Base-by-base conservation (phyloP, 2,888 invertebrate species). In the Lepidochrysops patricia region DNA sequence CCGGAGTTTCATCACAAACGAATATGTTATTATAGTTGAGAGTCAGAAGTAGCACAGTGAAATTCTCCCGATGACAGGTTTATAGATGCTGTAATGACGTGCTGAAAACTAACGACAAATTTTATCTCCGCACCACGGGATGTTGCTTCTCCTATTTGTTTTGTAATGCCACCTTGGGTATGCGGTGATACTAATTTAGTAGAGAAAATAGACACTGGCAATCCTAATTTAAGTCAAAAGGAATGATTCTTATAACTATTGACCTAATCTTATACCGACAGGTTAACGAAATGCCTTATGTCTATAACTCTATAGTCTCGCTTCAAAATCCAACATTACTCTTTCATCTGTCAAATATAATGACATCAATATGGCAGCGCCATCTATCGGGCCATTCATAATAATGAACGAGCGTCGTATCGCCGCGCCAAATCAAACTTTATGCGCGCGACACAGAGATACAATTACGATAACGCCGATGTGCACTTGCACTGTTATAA, bases 401-500 rank as follows among this genome's bases (percentile, higher is more conserved):
- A 70, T 65, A 73, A 71, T 72, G 70, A 67, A 70, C 64, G 64
- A 62, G 63, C 64, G 57, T 56, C 32, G 58, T 60, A 63, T 66
- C 66, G 62, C 66, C 68, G 61, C 67, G 64, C 70, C 63, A 67
- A 71, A 81, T 77, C 73, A 75, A 68, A 70, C 80, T 77, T 75
- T 84, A 84, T 70, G 9, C 27, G 62, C 7, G 66, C 62, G 43
- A 57, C 62, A 72, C 79, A 86, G 75, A 78, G 84, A 72, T 77
- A 74, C 77, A 80, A 85, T 85, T 81, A 80, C 73, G 67, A 68
- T 72, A 73, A 81, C 79, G 73, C 66, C 67, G 67, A 70, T 72
- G 71, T 80, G 80, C 81, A 81, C 80, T 82, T 82, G 79, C 80
- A 80, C 68, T 78, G 76, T 80, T 82, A 75, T 72, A 71, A 71